These are phyloP conservation scores for Triplophysa tibetana DNA, from an alignment of 2,113 vertebrate species.

Conservation along the genomic window DNA sequence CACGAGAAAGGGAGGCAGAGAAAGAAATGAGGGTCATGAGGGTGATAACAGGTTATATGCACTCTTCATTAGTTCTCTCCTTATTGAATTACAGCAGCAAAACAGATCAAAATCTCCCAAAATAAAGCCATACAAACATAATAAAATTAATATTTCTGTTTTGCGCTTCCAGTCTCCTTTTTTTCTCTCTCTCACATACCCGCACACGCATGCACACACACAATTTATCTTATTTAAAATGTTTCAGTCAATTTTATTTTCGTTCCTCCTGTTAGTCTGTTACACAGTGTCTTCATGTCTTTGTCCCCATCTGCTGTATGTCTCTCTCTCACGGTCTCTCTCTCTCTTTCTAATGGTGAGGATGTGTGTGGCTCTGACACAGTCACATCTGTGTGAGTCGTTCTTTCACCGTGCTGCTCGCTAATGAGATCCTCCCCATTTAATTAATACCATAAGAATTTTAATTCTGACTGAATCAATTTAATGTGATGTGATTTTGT, in stretches of 20 bases:
- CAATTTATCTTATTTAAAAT: not conserved
- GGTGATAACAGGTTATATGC: conserved; percentile 76
- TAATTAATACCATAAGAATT: conserved; percentile 99
- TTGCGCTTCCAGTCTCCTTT: not conserved
- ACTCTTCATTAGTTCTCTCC: conserved; percentile 77
- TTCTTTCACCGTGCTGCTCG: conserved; percentile 91
- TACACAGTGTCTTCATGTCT: conserved; percentile 30
- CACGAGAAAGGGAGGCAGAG: conserved; percentile 67
- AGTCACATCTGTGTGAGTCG: conserved; percentile 95
- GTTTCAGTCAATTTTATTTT: conserved; percentile 18
- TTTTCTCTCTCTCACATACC: conserved; percentile 24
- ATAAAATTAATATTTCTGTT: conserved; percentile 61
- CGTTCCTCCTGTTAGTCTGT: not conserved
- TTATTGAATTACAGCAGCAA: conserved; percentile 64
- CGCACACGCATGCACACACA: conserved; percentile 34
- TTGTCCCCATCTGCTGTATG: conserved; percentile 40
- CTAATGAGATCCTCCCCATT: conserved; percentile 99
- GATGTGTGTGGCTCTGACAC: conserved; percentile 77
- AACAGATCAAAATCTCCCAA: conserved; percentile 71
- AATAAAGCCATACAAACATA: conserved; percentile 61
- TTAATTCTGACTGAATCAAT: conserved; percentile 99
- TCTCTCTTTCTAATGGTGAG: conserved; percentile 69
- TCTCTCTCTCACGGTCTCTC: conserved; percentile 44
- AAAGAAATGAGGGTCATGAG: conserved; percentile 67
- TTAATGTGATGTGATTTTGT: conserved; percentile 99